Percentiles rank a stretch among this genome's conserved stretches.
These are phyloP conservation scores for Ornithoptera alexandrae DNA, from an alignment of 2,888 invertebrate genomes.

Conservation along the genomic window DNA sequence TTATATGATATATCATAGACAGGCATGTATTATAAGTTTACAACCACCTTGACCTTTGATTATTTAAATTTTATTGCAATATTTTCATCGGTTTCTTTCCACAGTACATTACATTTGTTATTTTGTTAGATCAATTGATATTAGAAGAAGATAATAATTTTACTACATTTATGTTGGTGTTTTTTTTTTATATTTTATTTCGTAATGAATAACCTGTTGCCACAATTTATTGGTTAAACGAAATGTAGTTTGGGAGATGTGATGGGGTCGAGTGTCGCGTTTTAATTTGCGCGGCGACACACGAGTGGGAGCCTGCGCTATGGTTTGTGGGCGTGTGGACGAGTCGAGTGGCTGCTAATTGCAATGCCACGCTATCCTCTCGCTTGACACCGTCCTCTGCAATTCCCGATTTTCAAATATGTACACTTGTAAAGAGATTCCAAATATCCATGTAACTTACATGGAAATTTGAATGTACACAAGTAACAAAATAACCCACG, in stretches of 20 bases:
- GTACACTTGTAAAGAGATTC: conserved; percentile 41
- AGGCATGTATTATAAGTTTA: too few species aligned
- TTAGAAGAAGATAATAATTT: too few species aligned
- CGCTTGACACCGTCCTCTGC: conserved; percentile 49
- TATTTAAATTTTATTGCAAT: too few species aligned
- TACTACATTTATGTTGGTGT: too few species aligned
- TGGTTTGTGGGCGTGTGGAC: conserved; percentile 58
- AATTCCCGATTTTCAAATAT: conserved; percentile 51
- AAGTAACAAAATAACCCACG: conserved; percentile 28
- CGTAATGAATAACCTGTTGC: neutral
- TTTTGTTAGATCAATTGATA: too few species aligned
- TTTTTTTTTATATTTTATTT: neutral
- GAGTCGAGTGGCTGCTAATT: conserved; percentile 76
- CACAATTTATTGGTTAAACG: conserved; percentile 61
- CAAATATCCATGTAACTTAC: conserved; percentile 24
- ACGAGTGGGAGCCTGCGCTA: conserved; percentile 66
- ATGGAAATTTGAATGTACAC: neutral
- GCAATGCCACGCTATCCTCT: conserved; percentile 63
- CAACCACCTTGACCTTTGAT: too few species aligned
- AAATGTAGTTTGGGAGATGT: conserved; percentile 64
- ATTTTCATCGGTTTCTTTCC: too few species aligned
- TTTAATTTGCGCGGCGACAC: conserved; percentile 79
- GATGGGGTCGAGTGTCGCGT: conserved; percentile 71
- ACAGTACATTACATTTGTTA: too few species aligned
- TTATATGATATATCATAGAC: too few species aligned